Base-by-base conservation (phyloP, 2,888 invertebrate genomes). In the Aphrophora alni region DNA sequence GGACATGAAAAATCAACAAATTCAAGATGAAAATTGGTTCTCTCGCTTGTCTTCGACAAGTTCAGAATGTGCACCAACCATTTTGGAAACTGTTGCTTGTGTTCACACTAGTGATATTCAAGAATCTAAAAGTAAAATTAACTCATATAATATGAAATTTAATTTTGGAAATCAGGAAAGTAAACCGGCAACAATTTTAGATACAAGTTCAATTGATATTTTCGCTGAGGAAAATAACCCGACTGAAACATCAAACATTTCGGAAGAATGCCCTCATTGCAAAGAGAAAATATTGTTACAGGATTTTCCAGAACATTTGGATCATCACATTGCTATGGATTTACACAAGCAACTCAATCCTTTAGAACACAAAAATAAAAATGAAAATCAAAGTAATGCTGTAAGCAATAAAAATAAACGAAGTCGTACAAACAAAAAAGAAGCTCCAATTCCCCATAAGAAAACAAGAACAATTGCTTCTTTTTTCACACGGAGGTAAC, bases 261-360 rank as follows among this genome's bases (percentile, higher is more conserved):
- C 33, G 44, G 89, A 91, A 85, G 88, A 87, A 70, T 97, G 97
- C 88, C 85, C 89, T 0, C 92, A 94, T 86, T 97, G 97, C 88
- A 90, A 91, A 28, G 91, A 92, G 86, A 89, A 87, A 82, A 89
- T 97, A 77, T 87, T 90, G 14, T 84, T 90, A 3, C 90, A 91
- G 82, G 93, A 93, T 82, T 90, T 93, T 85, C 87, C 90, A 0
- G 94, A 95, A 86, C 97, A 97, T 88, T 88, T 91, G 85, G 97
- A 98, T 89, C 97, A 93, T 87, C 98, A 98, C 88, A 91, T 94
- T 85, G 98, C 98, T 5, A 92, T 93, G 86, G 93, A 93, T 86
- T 87, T 98, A 77, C 95, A 93, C 85, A 89, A 90, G 84, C 91
- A 93, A 88, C 87, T 94, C 8, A 94, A 79, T 27, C 68, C 73